Evolutionary conservation across 1,140 invertebrate species (phyloP), one percentile per base, ranked within the genome.

Genomic region (Pogonus chalceus): DNA sequence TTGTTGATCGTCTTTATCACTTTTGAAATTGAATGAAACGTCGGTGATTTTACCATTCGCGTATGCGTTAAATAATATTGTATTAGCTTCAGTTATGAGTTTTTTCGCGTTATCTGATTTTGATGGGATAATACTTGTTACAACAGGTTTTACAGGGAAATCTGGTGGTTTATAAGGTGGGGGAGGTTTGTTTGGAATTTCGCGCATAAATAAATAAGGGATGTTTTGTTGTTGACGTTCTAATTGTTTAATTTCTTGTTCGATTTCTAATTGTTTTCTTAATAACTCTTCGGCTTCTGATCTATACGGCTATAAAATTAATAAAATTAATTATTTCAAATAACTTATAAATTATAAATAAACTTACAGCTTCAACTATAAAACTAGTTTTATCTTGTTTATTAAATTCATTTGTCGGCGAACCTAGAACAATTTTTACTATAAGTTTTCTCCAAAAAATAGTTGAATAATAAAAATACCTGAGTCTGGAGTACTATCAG

Each of bases 161-260:
- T 61, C 69, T 0, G 78, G 80, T 16, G 78, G 83, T 4, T 77
- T 82, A 57, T 86, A 87, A 0, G 83, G 83, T 0, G 83, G 83
- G 4, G 83, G 83, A 9, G 83, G 82, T 64, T 86, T 85, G 58
- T 82, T 80, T n/a, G 82, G 81, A 53, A 84, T 83, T 64, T 82
- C 79, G 26, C 81, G 67, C 10, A 83, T 71, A 53, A 78, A 82
- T 35, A 73, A 60, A 52, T 75, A 79, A 1, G 77, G 75, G 20
- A 75, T 70, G 56, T 79, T 73, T 56, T 79, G 72, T 56, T 74
- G 70, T 57, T 74, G 68, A n/a, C 72, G 73, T 67, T 81, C 78
- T 4, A 81, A 62, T 60, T 77, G 72, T 54, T 79, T 77, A 54
- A 80, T 80, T 72, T 82, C 76, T 62, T 79, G 73, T 62, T 81